Conservation (phyloP, 2,113 vertebrate species). For the Pomatostomus ruficeps region DNA sequence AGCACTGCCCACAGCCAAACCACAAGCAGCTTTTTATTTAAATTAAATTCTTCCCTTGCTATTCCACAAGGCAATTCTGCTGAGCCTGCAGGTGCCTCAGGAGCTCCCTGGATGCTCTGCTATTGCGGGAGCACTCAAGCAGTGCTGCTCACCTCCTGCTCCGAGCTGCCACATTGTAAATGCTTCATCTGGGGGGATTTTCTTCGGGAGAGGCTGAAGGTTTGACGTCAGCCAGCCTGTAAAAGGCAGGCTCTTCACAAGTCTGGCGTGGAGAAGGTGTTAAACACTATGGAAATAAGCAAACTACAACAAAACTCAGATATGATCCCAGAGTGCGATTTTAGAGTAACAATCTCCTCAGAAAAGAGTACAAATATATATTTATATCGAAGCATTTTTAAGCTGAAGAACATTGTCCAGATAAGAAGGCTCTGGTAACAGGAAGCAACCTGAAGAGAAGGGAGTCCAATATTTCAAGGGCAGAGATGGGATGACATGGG, state of each 20-base stretch:
- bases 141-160: neutral
- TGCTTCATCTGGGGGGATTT: neutral
- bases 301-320: neutral
- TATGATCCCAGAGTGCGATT: neutral
- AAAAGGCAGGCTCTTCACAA: neutral
- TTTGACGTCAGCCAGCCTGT: neutral
- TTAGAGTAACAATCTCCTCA: neutral
- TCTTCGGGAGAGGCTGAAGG: neutral
- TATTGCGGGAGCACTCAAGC: neutral
- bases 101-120: neutral
- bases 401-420: neutral
- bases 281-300: rapidly evolving
- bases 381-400: neutral
- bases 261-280: neutral
- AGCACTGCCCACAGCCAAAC: neutral
- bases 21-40: neutral
- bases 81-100: neutral
- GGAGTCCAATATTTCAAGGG: neutral
- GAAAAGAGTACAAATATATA: neutral
- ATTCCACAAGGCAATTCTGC: neutral
- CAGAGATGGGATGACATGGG: neutral
- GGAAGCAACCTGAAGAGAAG: neutral
- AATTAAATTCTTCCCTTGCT: neutral
- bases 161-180: neutral
- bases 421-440: neutral